phyloP scores from a whole-genome alignment of 2,113 vertebrate genomes.

The Tyrannus savana region DNA sequence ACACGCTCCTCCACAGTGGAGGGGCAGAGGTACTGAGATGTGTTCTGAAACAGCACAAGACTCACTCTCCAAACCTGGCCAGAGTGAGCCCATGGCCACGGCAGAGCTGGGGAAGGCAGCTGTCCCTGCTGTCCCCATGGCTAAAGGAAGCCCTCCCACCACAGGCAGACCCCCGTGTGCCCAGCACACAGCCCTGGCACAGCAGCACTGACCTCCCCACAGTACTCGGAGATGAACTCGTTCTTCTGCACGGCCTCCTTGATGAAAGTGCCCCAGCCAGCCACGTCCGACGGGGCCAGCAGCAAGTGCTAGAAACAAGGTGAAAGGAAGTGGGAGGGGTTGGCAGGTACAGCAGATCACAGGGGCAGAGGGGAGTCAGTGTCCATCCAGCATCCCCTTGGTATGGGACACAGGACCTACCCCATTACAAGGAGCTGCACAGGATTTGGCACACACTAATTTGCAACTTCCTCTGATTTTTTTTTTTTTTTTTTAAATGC shows the following conservation, averaged over 20 bases:
- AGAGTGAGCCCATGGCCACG: accelerated
- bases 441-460: neutral
- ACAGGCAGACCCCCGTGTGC: accelerated
- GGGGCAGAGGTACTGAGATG: neutral
- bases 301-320: conserved; percentile 84
- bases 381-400: neutral
- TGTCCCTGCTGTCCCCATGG: accelerated
- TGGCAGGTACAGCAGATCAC: neutral
- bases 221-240: conserved; percentile 98
- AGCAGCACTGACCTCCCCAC: conserved; percentile 87
- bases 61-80: neutral
- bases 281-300: conserved; percentile 94
- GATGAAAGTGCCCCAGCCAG: conserved; percentile 98
- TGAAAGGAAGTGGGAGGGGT: neutral
- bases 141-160: neutral
- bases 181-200: neutral
- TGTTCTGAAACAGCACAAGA: neutral
- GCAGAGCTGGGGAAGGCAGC: accelerated
- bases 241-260: conserved; percentile 98
- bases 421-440: neutral
- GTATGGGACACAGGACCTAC: neutral
- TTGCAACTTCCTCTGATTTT: neutral
- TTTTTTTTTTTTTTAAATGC: neutral
- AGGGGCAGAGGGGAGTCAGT: neutral
- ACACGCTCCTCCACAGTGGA: accelerated